Percentiles rank a stretch among this genome's conserved stretches.
phyloP scores from a whole-genome alignment of 2,113 vertebrate genomes.

The Microtus oregoni region DNA sequence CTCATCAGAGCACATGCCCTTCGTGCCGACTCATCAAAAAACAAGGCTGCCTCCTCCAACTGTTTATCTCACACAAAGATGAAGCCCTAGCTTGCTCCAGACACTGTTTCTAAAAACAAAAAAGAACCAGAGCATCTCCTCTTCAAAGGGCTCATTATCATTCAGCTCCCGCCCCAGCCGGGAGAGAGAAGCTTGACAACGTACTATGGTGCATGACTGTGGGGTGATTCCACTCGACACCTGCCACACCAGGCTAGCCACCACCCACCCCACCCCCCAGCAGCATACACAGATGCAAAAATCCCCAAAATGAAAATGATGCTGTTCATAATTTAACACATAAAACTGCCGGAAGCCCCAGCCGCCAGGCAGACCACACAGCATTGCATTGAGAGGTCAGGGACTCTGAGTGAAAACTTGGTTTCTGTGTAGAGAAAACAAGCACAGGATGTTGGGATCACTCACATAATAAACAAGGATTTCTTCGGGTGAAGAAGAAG shows the following conservation, averaged over 20 bases:
- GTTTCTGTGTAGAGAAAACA: background rate
- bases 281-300: background rate
- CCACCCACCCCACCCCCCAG: too few species aligned
- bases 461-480: background rate
- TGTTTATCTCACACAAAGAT: background rate
- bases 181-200: background rate
- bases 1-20: background rate
- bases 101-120: background rate
- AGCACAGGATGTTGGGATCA: too few species aligned
- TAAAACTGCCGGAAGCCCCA: background rate
- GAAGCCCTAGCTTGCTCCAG: background rate
- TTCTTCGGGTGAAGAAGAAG: background rate
- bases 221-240: background rate
- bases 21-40: background rate
- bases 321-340: background rate
- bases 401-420: background rate
- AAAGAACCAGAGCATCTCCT: background rate
- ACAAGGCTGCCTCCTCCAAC: background rate
- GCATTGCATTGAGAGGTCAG: background rate
- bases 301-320: accelerated
- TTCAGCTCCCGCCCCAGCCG: background rate
- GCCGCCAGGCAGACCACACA: background rate
- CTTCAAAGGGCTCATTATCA: background rate
- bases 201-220: background rate
- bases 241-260: too few species aligned